Conservation (phyloP, 2,113 vertebrate species). For the Corythoichthys haematopterus region DNA sequence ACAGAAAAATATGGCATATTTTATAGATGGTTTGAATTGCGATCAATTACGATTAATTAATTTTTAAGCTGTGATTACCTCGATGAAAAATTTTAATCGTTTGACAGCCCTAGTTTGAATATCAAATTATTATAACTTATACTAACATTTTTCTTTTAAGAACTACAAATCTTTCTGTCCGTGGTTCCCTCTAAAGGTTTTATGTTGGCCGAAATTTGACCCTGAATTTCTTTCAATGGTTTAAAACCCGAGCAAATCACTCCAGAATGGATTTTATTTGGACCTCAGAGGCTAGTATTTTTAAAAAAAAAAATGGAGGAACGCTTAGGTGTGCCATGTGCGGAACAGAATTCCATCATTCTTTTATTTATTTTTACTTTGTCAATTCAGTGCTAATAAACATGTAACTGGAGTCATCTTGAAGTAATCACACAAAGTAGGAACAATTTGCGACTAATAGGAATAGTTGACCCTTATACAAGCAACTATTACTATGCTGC, state of each 20-base stretch:
- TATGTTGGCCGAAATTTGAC: not conserved
- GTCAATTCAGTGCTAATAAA: slow-evolving; percentile 27
- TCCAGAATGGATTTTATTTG: not conserved
- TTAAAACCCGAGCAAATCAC: not conserved
- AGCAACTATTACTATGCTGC: slow-evolving; percentile 21
- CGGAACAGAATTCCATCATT: slow-evolving; percentile 15
- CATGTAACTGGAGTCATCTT: slow-evolving; percentile 44
- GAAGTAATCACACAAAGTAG: slow-evolving; percentile 44
- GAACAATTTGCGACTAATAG: slow-evolving; percentile 36
- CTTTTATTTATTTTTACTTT: slow-evolving; percentile 16
- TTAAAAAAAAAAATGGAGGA: not conserved
- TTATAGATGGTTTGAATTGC: too few species aligned
- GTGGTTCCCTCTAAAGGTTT: not conserved
- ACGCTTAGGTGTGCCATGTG: not conserved
- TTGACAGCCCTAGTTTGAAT: too few species aligned
- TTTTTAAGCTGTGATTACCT: too few species aligned
- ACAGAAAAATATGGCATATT: too few species aligned
- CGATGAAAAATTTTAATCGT: too few species aligned
- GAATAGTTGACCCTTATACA: slow-evolving; percentile 14
- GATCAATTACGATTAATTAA: too few species aligned
- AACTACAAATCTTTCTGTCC: too few species aligned
- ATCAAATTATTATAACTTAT: too few species aligned
- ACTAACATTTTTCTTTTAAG: too few species aligned
- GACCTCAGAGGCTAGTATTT: not conserved
- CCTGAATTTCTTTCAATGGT: not conserved